Percentiles rank a stretch among this genome's conserved stretches.
Conservation (phyloP, 2,888 invertebrate genomes). For the Cephalotes varians region DNA sequence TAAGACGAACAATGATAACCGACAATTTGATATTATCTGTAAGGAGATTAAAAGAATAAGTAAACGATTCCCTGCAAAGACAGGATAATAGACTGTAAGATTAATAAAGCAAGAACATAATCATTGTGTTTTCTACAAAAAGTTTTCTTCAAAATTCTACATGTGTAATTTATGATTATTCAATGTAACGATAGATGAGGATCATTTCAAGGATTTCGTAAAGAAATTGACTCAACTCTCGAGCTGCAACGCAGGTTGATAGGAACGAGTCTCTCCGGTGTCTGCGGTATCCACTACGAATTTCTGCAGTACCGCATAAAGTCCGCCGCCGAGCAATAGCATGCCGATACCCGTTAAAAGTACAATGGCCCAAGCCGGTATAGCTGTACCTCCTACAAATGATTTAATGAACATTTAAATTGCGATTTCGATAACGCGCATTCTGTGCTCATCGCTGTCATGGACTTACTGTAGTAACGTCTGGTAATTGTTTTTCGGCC, state of each 20-base stretch:
- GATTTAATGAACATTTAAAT: constrained; percentile 13
- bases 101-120: constrained; percentile 60
- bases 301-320: constrained; percentile 90
- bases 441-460: not conserved
- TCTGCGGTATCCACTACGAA: constrained; percentile 88
- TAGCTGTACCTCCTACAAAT: constrained; percentile 88
- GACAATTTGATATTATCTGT: constrained; percentile 65
- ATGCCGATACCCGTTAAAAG: constrained; percentile 90
- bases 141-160: constrained; percentile 40
- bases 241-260: constrained; percentile 87
- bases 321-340: constrained; percentile 89
- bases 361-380: constrained; percentile 93
- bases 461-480: constrained; percentile 91
- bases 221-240: constrained; percentile 84
- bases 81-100: constrained; percentile 52
- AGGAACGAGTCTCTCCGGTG: constrained; percentile 86
- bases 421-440: not conserved
- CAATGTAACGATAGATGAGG: not conserved
- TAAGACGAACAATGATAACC: constrained; percentile 53
- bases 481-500: constrained; percentile 93
- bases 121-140: constrained; percentile 67
- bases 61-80: constrained; percentile 58
- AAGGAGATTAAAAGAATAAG: constrained; percentile 60
- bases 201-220: not conserved
- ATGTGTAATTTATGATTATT: constrained; percentile 34